phyloP scores from a whole-genome alignment of 2,113 vertebrate genomes.

The Corythornis madagascariensis region DNA sequence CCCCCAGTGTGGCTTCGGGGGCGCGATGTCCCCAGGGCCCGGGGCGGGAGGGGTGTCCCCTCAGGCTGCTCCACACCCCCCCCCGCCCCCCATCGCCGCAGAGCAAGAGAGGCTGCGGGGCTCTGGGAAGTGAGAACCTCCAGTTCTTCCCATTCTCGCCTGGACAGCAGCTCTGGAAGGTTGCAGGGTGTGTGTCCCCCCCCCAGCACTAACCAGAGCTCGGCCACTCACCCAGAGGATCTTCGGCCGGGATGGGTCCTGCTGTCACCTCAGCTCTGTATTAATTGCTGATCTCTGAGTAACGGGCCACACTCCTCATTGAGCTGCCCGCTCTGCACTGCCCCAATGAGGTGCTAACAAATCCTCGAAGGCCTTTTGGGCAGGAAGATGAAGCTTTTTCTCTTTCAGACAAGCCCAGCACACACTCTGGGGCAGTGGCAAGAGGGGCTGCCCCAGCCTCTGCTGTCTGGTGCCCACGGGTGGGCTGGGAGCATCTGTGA shows the following conservation, averaged over 20 bases:
- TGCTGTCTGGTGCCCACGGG: fast-evolving
- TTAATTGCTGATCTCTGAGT: neutral
- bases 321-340: neutral
- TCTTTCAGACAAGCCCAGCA: neutral
- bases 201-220: neutral
- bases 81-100: fast-evolving
- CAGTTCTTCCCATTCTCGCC: neutral
- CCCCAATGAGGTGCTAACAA: too few species aligned
- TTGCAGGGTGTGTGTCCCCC: too few species aligned
- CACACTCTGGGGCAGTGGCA: fast-evolving
- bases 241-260: fast-evolving
- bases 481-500: neutral
- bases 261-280: too few species aligned
- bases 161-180: neutral
- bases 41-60: neutral
- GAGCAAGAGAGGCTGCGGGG: neutral
- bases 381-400: neutral
- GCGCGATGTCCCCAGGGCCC: fast-evolving
- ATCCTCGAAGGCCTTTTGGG: neutral
- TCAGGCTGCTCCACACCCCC: neutral
- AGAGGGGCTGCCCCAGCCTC: neutral
- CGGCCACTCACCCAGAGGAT: neutral
- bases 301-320: fast-evolving
- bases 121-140: neutral
- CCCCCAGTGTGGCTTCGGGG: neutral